Base-by-base conservation (phyloP, 2,888 invertebrate species). In the Congeria kusceri region DNA sequence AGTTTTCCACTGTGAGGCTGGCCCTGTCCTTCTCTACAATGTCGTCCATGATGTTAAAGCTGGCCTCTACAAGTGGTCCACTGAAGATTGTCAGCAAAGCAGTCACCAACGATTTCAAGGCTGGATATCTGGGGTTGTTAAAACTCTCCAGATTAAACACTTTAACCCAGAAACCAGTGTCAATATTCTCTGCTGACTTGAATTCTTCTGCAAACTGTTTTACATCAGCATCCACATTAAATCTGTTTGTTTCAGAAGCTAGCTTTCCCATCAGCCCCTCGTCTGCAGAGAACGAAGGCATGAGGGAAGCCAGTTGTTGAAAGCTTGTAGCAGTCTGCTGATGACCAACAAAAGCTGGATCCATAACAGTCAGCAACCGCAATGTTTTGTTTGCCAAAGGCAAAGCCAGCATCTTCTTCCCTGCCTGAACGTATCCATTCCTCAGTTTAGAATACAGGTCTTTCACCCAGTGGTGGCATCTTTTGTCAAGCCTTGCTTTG, bases 311-410 rank as follows among this genome's bases (percentile, higher is more conserved):
- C 32, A 32, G 32, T 11, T 32, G 4, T 32, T 32, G 32, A 32
- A 32, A 32, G 4, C 5, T 7, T 7, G 4, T 32, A 11, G 32
- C 32, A 32, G 32, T 32, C 11, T 32, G 32, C 32, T 32, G 32
- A 32, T 74, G 67, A 13, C 74, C 74, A 39, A 69, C 69, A 56
- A 75, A 61, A 3, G 18, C 59, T 18, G 75, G 75, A 23, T 75
- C 68, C 39, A 75, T 27, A 18, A 75, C 75, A 49, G 75, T 68
- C 28, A 49, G 13, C 18, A 56, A 49, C 28, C 75, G 53, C 20
- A 69, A 32, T n/a, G 57, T 57, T 57, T 29, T 29, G 25, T 75
- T 75, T 23, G 46, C 27, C 7, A 63, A 46, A 20, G 75, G 69
- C 53, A 69, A 13, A 13, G 53, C 53, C 7, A 69, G 63, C 32